These are phyloP conservation scores for Luperina nickerlii DNA, from an alignment of 2,888 invertebrate genomes.

Conservation along the genomic window DNA sequence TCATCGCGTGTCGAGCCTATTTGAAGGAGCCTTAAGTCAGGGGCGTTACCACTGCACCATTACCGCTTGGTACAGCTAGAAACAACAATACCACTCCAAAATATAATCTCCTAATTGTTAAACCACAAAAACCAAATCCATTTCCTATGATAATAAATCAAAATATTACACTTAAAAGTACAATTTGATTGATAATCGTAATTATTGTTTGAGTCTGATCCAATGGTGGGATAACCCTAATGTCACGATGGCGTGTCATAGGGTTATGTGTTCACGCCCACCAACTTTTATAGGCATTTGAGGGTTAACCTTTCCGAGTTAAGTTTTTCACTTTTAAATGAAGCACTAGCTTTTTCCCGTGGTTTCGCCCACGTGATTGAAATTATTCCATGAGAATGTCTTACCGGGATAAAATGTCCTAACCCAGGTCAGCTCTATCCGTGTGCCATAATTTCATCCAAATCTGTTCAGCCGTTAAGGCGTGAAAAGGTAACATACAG, in stretches of 20 bases:
- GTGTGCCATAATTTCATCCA: too few relatives aligned
- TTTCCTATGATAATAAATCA: conserved; percentile 58
- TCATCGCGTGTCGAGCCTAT: too few relatives aligned
- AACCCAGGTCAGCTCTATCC: too few relatives aligned
- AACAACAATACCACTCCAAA: neutral
- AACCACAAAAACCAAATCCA: conserved; percentile 14
- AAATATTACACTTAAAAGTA: conserved; percentile 39
- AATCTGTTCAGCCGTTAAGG: too few relatives aligned
- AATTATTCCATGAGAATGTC: too few relatives aligned
- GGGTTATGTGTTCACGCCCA: conserved; percentile 47
- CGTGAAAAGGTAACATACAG: too few relatives aligned
- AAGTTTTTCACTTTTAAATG: neutral
- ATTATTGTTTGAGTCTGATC: conserved; percentile 56
- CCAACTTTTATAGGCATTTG: conserved; percentile 35
- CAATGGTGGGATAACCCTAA: conserved; percentile 58
- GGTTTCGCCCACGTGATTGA: neutral
- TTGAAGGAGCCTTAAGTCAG: too few relatives aligned
- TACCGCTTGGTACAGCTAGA: neutral
- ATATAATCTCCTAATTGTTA: conserved; percentile 3
- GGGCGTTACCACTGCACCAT: neutral
- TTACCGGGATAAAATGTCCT: too few relatives aligned
- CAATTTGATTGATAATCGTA: conserved; percentile 65
- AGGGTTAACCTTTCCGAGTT: conserved; percentile 41
- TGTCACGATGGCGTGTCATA: conserved; percentile 61
- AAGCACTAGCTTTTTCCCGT: neutral